Base-by-base conservation (phyloP, 2,888 invertebrate species). In the Odontomyia ornata region DNA sequence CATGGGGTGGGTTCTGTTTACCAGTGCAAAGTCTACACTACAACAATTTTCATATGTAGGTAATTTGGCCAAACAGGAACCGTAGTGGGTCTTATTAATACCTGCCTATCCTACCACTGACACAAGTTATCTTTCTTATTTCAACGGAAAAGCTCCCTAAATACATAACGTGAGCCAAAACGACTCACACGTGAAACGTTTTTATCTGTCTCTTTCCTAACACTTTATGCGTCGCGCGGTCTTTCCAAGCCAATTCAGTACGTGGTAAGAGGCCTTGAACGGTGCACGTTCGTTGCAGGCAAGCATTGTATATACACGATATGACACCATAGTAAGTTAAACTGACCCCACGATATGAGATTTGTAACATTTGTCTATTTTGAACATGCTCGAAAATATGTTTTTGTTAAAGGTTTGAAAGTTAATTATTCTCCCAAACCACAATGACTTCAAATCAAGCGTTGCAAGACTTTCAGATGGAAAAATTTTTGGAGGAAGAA, bases 321-420 rank as follows among this genome's bases (percentile, higher is more conserved):
- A 52, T 52, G 52, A 52, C 3, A 52, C 52, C 52, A 13, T 52
- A 9, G 52, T 52, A 15, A 52, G 18, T 52, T 15, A 52, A 52
- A 52, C 4, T 52, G 36, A 52, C 52, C 52, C 52, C 52, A 52
- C 52, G 52, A 9, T 52, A 52, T 52, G 52, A n/a, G 52, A 52
- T 52, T 52, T n/a, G 52, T 52, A n/a, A 52, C 52, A 52, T 52
- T 52, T n/a, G 5, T 52, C 7, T 52, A 52, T 52, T 52, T 52
- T 52, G 52, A 52, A 52, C 18, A 52, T 52, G 18, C 13, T 52
- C 13, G 52, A 52, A 52, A 13, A 52, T 52, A 9, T 52, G 52
- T 52, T 9, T 52, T 52, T 52, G 52, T 52, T 52, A 9, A 9
- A 52, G 52, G 15, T 52, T 52, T 52, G 15, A 13, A 52, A 52